These are phyloP conservation scores for Hirudinaria manillensis DNA, from an alignment of 2,888 invertebrate species.

Conservation along the genomic window DNA sequence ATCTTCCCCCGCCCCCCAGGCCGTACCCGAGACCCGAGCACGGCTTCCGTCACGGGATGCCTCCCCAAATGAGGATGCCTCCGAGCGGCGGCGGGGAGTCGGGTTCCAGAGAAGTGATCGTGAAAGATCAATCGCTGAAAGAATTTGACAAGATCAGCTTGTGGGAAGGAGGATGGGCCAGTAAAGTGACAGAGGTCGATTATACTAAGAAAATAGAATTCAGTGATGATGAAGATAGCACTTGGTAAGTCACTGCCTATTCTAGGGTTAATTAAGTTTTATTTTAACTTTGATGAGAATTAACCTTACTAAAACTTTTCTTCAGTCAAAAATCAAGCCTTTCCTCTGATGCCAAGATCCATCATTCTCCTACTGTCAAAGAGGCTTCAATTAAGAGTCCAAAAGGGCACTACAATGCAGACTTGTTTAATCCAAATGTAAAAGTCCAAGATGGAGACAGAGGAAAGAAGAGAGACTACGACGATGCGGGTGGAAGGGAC, in stretches of 20 bases:
- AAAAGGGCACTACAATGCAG: no score
- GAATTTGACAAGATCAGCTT: constrained; percentile 80
- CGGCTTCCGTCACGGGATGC: constrained; percentile 12
- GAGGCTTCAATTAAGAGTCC: no score
- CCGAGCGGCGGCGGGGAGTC: not conserved
- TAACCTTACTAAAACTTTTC: not conserved
- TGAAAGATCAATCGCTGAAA: constrained; percentile 84
- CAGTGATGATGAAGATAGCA: constrained; percentile 77
- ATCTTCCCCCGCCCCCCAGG: constrained; percentile 11
- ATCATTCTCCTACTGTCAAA: no score
- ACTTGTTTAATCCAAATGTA: no score
- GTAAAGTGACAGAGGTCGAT: constrained; percentile 79
- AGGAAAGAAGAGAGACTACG: no score
- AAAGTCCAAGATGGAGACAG: no score
- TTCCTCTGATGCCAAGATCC: no score
- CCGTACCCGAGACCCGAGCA: constrained; percentile 27
- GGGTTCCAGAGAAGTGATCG: constrained; percentile 59
- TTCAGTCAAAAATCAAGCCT: not conserved
- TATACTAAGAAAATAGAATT: constrained; percentile 83
- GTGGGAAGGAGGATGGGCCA: constrained; percentile 77
- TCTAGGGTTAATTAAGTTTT: not conserved
- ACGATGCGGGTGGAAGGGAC: not conserved
- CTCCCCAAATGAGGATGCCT: constrained; percentile 21
- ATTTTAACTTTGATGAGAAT: not conserved
- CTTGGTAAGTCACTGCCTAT: not conserved